These are phyloP conservation scores for Diadema setosum DNA, from an alignment of 35 echinoderm and acorn worm species.

Conservation along the genomic window DNA sequence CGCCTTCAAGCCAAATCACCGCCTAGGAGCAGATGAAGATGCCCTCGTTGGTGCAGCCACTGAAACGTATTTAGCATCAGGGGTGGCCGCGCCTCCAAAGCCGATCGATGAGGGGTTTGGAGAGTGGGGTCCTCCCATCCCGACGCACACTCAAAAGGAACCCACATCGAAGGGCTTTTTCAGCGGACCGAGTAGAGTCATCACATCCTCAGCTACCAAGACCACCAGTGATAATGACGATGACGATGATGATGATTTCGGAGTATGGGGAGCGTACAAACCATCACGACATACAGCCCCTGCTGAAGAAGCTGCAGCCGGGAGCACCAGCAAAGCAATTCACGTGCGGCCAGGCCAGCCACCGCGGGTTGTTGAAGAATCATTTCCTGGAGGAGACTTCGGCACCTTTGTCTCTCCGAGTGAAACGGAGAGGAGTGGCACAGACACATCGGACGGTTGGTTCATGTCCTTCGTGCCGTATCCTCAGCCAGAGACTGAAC, in stretches of 20 bases:
- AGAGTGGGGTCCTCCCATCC: neutral
- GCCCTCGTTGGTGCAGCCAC: neutral
- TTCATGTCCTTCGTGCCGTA: conserved; percentile 5
- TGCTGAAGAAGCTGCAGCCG: neutral
- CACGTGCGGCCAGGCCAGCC: neutral
- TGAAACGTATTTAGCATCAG: no score
- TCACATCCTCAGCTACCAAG: neutral
- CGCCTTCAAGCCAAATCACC: neutral
- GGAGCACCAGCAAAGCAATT: neutral
- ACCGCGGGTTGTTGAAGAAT: neutral
- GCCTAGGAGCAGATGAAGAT: neutral
- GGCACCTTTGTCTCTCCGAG: neutral
- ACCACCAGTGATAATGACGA: neutral
- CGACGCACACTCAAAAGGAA: neutral
- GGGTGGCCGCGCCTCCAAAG: neutral
- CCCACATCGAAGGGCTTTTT: neutral
- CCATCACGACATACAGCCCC: neutral
- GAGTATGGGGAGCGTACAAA: conserved; percentile 7
- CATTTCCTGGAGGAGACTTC: neutral
- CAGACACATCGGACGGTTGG: neutral
- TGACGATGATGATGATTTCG: neutral
- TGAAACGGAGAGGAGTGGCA: neutral
- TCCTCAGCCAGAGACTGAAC: neutral
- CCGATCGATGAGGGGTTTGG: neutral
- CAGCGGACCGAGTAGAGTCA: neutral